phyloP scores from a whole-genome alignment of 2,888 invertebrate species.

The Sminthurinus aureus region DNA sequence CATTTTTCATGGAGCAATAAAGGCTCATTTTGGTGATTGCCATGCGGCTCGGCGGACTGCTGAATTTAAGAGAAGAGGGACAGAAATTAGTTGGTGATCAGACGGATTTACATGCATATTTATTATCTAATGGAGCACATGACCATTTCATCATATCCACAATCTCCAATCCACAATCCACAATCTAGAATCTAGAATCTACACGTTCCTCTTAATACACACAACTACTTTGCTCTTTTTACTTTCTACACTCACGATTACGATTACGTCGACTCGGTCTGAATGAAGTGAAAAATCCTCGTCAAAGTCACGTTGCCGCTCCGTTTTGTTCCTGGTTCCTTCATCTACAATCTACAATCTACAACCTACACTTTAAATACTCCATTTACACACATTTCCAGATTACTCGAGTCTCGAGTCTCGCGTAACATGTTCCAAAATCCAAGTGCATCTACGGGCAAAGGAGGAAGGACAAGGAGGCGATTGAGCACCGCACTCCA shows the following conservation, averaged over 20 bases:
- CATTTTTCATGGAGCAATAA: no score
- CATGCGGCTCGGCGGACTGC: no score
- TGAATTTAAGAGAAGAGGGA: background rate
- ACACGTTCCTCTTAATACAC: background rate
- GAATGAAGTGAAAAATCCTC: constrained; percentile 22
- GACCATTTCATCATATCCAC: background rate
- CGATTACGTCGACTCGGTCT: background rate
- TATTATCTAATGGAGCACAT: background rate
- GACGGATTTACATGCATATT: background rate
- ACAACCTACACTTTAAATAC: background rate
- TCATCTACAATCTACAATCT: no score
- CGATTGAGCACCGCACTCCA: background rate
- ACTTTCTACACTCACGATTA: background rate
- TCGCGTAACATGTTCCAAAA: background rate
- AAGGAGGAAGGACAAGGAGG: no score
- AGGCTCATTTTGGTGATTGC: background rate
- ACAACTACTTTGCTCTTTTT: background rate
- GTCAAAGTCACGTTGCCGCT: constrained; percentile 29
- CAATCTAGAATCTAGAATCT: background rate
- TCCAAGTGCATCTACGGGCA: background rate
- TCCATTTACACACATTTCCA: background rate
- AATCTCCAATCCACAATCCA: background rate
- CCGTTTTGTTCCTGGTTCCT: background rate
- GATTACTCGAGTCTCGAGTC: background rate
- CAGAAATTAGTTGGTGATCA: background rate